Evolutionary conservation across 2,113 vertebrate species (phyloP).

Genomic region (Anser brachyrhynchus): DNA sequence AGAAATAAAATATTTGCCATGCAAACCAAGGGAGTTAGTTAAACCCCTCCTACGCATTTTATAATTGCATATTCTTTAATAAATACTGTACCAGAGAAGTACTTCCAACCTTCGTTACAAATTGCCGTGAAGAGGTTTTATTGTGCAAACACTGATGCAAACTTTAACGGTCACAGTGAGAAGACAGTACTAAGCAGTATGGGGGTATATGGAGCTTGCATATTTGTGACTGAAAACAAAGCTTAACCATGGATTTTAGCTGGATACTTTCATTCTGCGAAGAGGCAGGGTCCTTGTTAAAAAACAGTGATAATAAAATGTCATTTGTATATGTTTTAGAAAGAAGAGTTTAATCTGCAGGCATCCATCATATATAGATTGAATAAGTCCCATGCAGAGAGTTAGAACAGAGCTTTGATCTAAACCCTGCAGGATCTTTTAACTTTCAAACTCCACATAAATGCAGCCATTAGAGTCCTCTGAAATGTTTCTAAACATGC

Average conservation of each 20-base stretch:
- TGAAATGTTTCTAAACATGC: not conserved
- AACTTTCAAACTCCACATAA: not conserved
- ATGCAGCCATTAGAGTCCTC: not conserved
- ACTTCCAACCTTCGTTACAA: not conserved
- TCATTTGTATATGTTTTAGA: not conserved
- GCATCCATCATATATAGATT: not conserved
- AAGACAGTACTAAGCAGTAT: not conserved
- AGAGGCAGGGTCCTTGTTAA: not conserved
- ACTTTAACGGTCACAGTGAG: not conserved
- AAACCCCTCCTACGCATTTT: not conserved
- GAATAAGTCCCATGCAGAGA: not conserved
- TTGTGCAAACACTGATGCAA: not conserved
- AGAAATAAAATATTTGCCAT: not conserved
- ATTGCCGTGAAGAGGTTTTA: not conserved
- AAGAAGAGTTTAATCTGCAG: not conserved
- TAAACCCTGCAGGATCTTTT: not conserved
- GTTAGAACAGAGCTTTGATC: not conserved
- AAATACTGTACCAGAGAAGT: not conserved
- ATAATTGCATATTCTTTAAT: not conserved
- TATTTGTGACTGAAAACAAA: not conserved
- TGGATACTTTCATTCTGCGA: not conserved
- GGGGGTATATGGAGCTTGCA: not conserved
- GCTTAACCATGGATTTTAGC: not conserved
- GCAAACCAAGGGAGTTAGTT: not conserved
- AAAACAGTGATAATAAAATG: not conserved